Percentiles rank a stretch among this genome's conserved stretches.
These are phyloP conservation scores for Bryconaethiops microstoma DNA, from an alignment of 2,797 vertebrate species.

Conservation along the genomic window DNA sequence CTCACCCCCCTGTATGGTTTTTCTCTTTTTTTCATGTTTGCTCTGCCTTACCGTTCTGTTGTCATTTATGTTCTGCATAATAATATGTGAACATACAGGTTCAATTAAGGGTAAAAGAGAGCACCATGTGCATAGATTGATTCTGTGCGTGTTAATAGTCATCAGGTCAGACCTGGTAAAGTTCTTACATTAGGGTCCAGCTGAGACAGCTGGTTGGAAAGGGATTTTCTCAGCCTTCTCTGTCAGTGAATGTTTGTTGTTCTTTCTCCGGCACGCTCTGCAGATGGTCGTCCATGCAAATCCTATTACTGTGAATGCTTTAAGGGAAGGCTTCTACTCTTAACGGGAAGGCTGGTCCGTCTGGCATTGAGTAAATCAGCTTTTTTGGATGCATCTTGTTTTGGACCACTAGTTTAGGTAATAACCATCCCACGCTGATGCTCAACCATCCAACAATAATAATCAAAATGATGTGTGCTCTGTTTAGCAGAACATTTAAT, in stretches of 20 bases:
- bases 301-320: constrained; percentile 73
- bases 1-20: constrained; percentile 26
- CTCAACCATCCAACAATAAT: constrained; percentile 3
- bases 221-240: constrained; percentile 52
- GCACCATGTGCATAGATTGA: neutral
- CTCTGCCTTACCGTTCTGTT: neutral
- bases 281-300: constrained; percentile 75
- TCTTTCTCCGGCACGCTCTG: constrained; percentile 51
- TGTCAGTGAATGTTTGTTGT: constrained; percentile 20
- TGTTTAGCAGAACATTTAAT: constrained; percentile 34
- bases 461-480: neutral
- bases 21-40: neutral
- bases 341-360: neutral
- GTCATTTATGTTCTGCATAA: neutral
- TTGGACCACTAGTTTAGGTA: constrained; percentile 16
- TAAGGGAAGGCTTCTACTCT: constrained; percentile 20
- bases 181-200: neutral
- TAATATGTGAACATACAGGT: neutral
- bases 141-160: neutral
- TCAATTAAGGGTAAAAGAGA: neutral
- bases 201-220: constrained; percentile 23
- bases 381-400: constrained; percentile 14
- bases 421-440: constrained; percentile 18
- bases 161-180: neutral
- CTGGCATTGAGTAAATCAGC: constrained; percentile 26